Evolutionary conservation across 2,797 vertebrate genomes (phyloP), one percentile per base, ranked within the genome.

Genomic region (Pseudochirops corinnae): DNA sequence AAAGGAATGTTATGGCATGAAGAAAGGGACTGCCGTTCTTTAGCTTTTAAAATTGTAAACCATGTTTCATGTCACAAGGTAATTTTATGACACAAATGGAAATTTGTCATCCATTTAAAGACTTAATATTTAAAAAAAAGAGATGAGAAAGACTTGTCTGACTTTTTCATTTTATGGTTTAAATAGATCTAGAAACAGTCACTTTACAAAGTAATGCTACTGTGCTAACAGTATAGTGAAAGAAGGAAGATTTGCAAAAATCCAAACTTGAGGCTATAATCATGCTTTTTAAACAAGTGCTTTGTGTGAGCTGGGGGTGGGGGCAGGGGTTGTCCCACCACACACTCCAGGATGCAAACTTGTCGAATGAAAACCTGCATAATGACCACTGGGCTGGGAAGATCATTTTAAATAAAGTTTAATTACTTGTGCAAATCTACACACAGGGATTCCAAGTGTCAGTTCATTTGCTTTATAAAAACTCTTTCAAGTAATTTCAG

Each of bases 401-500:
- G 97, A 96, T 96, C 94, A 92, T 94, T 96, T 95, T 95, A 96
- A 98, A 97, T 96, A 97, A 98, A 67, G 97, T 96, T 96, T 91
- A 96, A 98, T 97, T 96, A 97, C 95, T 87, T 97, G 97, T 96
- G 96, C 96, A 97, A 92, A 97, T 94, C 97, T 96, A 96, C 97
- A 94, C 97, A 92, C 56, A 95, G 98, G 98, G 94, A 62, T 95
- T 31, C 93, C 31, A 4, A 93, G 11, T 96, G 94, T 97, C 93
- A 50, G 96, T 97, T 96, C 96, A 6, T 74, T 93, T 96, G 94
- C 96, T 97, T 98, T 97, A 97, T 92, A 95, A 96, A 98, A 97
- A 93, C 97, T 92, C 95, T 97, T 98, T 98, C 97, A 97, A 98
- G 98, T 98, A 98, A 98, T 98, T 98, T 98, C 97, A 98, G 97